These are phyloP conservation scores for Emydura subglobosa DNA, from an alignment of 2,113 vertebrate genomes.

Conservation along the genomic window DNA sequence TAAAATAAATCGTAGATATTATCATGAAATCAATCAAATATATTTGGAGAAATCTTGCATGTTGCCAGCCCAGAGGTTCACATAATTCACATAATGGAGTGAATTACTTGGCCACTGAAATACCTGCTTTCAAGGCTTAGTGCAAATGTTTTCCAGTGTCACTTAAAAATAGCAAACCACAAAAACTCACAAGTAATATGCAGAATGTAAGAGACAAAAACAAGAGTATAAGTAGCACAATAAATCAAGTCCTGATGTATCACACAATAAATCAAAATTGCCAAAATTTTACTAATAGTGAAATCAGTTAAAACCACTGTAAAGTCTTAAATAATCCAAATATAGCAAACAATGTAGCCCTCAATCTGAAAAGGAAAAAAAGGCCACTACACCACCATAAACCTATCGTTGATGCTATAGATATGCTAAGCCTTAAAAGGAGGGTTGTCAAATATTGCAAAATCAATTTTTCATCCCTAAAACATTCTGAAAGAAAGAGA, in stretches of 20 bases:
- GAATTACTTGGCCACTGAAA: conserved; percentile 45
- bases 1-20: background rate
- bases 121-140: conserved; percentile 46
- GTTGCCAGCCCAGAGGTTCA: background rate
- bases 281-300: conserved; percentile 64
- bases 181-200: conserved; percentile 32
- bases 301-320: conserved; percentile 74
- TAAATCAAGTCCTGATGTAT: conserved; percentile 74
- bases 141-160: conserved; percentile 21
- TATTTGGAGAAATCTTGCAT: background rate
- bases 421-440: background rate
- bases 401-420: background rate
- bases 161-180: conserved; percentile 41
- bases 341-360: conserved; percentile 11
- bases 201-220: conserved; percentile 54
- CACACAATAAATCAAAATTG: conserved; percentile 74
- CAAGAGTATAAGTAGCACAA: conserved; percentile 51
- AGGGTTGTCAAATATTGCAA: background rate
- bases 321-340: conserved; percentile 17
- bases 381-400: accelerated
- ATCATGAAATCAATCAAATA: background rate
- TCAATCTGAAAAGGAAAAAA: background rate
- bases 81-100: conserved; percentile 9
- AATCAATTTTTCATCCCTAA: background rate
- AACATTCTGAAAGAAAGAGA: background rate